Conservation (phyloP, 2,888 invertebrate genomes). For the Philereme transversata region DNA sequence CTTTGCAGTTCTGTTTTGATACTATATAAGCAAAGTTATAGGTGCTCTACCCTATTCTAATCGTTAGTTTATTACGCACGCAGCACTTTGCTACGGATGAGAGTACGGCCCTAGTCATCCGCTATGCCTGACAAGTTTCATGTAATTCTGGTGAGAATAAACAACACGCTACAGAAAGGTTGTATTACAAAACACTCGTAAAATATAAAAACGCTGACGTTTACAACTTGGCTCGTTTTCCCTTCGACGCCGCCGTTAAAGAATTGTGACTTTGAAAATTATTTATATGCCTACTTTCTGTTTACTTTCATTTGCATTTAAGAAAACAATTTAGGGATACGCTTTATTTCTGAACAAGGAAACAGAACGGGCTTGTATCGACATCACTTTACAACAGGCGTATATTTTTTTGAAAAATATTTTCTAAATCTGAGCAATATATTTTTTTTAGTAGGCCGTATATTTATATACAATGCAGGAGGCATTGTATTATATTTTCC, state of each 20-base stretch:
- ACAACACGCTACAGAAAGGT: no score
- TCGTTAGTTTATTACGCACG: neutral
- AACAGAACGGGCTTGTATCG: slow-evolving; percentile 30
- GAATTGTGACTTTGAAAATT: slow-evolving; percentile 58
- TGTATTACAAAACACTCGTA: no score
- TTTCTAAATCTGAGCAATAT: neutral
- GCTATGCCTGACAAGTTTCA: neutral
- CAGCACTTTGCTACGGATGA: slow-evolving; percentile 4
- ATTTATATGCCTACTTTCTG: slow-evolving; percentile 63
- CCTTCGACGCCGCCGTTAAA: slow-evolving; percentile 34
- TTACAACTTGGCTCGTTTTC: neutral
- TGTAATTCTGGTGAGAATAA: neutral
- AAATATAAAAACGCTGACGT: slow-evolving; percentile 3
- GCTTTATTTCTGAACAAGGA: slow-evolving; percentile 43
- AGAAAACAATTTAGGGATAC: slow-evolving; percentile 59
- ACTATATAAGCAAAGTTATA: neutral
- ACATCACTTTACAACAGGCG: slow-evolving; percentile 22
- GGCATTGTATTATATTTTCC: neutral
- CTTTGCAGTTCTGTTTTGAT: neutral
- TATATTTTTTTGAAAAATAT: neutral
- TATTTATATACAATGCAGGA: no score
- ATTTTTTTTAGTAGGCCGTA: no score
- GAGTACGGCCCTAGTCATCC: neutral
- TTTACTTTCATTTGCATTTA: slow-evolving; percentile 67
- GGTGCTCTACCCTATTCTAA: neutral